phyloP scores from a whole-genome alignment of 1,140 invertebrate genomes.

The Scaptomyza hsui region DNA sequence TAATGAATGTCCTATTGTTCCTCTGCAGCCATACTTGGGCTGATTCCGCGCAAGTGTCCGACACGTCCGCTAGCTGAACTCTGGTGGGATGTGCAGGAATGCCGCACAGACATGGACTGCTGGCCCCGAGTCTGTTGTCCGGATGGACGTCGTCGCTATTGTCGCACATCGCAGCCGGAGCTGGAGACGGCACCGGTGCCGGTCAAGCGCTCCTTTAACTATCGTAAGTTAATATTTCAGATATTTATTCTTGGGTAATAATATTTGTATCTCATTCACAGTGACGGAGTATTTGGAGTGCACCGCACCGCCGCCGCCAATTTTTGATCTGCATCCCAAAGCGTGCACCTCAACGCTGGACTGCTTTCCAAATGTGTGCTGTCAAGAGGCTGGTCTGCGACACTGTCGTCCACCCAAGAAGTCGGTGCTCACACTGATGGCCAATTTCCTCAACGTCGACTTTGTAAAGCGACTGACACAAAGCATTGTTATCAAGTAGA shows the following conservation, averaged over 20 bases:
- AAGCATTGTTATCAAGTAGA: slow-evolving; percentile 83
- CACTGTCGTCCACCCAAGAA: slow-evolving; percentile 89
- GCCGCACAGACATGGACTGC: slow-evolving; percentile 88
- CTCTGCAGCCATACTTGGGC: slow-evolving; percentile 86
- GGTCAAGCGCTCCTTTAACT: slow-evolving; percentile 83
- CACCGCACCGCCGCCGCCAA: slow-evolving; percentile 87
- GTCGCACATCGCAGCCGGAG: slow-evolving; percentile 87
- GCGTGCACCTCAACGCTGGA: slow-evolving; percentile 88
- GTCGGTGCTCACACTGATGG: slow-evolving; percentile 87
- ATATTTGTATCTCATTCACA: slow-evolving; percentile 21
- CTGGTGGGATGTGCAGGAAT: slow-evolving; percentile 87
- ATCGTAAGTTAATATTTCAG: slow-evolving; percentile 78
- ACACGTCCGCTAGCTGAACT: slow-evolving; percentile 87
- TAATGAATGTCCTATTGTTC: not conserved
- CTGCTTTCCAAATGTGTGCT: slow-evolving; percentile 91
- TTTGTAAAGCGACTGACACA: slow-evolving; percentile 79
- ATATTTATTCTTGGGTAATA: not conserved
- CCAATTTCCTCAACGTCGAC: slow-evolving; percentile 85
- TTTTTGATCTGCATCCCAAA: slow-evolving; percentile 88
- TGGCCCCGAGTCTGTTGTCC: slow-evolving; percentile 89
- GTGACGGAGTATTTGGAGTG: slow-evolving; percentile 89
- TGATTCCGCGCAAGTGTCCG: slow-evolving; percentile 88
- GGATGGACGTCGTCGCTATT: slow-evolving; percentile 87
- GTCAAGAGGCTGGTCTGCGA: slow-evolving; percentile 88
- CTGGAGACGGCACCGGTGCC: slow-evolving; percentile 87